A percentile compares a stretch with the other conserved stretches of the same genome.
phyloP scores from a whole-genome alignment of 2,888 invertebrate genomes.

The Leucozona laternaria region DNA sequence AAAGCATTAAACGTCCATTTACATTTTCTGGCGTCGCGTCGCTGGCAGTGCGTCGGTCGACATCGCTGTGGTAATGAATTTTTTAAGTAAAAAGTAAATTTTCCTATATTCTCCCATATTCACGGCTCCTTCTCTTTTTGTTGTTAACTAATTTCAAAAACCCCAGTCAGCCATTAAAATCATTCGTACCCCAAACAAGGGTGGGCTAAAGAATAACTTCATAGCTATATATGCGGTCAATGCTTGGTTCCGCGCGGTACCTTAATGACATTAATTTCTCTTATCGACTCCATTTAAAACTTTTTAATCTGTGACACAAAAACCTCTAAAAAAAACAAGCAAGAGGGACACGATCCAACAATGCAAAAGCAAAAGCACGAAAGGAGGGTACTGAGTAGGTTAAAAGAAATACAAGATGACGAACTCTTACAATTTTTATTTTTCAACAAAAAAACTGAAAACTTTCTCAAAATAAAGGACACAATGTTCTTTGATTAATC shows the following conservation, averaged over 20 bases:
- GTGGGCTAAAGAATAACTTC: not conserved
- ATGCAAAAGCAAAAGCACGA: conserved; percentile 3
- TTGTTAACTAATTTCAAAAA: conserved; percentile 55
- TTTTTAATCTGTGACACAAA: conserved; percentile 76
- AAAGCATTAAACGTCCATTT: conserved; percentile 46
- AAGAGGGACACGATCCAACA: conserved; percentile 43
- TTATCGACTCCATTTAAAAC: conserved; percentile 76
- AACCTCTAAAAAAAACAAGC: conserved; percentile 46
- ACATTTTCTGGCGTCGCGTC: conserved; percentile 47
- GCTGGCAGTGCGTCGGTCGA: too few species aligned
- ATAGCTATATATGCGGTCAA: conserved; percentile 19
- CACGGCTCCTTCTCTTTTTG: conserved; percentile 37
- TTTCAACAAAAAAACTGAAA: conserved; percentile 35
- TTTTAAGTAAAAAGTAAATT: conserved; percentile 38
- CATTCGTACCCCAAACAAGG: conserved; percentile 47
- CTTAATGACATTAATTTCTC: conserved; percentile 75
- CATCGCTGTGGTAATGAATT: conserved; percentile 45
- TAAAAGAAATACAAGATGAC: conserved; percentile 61
- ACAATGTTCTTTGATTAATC: conserved; percentile 75
- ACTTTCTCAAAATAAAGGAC: conserved; percentile 70
- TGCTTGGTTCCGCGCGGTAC: conserved; percentile 56
- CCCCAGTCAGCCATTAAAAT: conserved; percentile 60
- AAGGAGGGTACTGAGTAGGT: conserved; percentile 36
- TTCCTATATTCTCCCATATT: conserved; percentile 8
- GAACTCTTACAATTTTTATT: conserved; percentile 54